These are phyloP conservation scores for Eristalis arbustorum DNA, from an alignment of 2,888 invertebrate species.

Conservation along the genomic window DNA sequence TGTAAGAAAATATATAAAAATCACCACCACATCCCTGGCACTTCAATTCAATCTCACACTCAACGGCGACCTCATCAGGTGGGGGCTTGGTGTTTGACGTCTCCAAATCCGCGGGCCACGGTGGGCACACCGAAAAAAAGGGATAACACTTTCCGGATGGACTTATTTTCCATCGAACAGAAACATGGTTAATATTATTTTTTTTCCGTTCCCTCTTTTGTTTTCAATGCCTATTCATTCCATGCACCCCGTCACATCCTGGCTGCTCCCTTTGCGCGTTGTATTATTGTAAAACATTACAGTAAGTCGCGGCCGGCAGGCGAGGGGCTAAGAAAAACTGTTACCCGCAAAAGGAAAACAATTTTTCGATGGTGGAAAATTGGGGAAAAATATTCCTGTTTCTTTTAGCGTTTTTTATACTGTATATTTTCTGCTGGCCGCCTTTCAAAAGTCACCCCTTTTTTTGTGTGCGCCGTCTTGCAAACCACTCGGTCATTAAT, in stretches of 20 bases:
- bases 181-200: constrained; percentile 53
- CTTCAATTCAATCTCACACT: constrained; percentile 27
- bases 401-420: constrained; percentile 17
- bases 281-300: constrained; percentile 64
- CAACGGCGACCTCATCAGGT: not conserved
- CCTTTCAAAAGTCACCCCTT: constrained; percentile 68
- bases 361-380: constrained; percentile 69
- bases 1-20: constrained; percentile 65
- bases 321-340: constrained; percentile 44
- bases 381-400: constrained; percentile 49
- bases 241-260: not conserved
- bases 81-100: constrained; percentile 43
- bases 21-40: constrained; percentile 48
- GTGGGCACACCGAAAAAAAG: constrained; percentile 21
- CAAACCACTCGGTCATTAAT: constrained; percentile 71
- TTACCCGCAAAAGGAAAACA: constrained; percentile 66
- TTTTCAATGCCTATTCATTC: constrained; percentile 29
- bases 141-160: constrained; percentile 65
- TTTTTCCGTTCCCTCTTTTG: constrained; percentile 21
- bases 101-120: constrained; percentile 40
- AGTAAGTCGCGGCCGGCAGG: constrained; percentile 42
- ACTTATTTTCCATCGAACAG: constrained; percentile 66
- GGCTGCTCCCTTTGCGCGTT: constrained; percentile 9
- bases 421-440: constrained; percentile 16
- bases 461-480: constrained; percentile 49